These are phyloP conservation scores for Cheirogaleus major DNA, from an alignment of 2,797 vertebrate species.

Conservation along the genomic window DNA sequence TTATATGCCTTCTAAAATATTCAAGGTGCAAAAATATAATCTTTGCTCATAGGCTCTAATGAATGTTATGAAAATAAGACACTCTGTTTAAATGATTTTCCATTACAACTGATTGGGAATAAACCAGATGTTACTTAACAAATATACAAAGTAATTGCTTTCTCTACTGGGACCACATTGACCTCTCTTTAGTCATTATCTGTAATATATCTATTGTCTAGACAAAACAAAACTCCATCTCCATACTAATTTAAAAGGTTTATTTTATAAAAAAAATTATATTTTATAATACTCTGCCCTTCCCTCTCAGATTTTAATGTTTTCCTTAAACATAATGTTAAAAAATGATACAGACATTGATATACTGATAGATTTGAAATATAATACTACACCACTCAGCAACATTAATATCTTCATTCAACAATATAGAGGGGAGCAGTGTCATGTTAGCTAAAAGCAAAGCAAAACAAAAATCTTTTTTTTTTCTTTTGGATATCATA, in stretches of 20 bases:
- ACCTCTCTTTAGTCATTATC: not conserved
- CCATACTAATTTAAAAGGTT: not conserved
- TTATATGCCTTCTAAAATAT: conserved; percentile 3
- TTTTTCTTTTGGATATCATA: not conserved
- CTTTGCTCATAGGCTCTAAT: not conserved
- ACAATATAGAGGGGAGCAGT: not conserved
- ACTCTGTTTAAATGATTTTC: not conserved
- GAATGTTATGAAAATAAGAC: conserved; percentile 37
- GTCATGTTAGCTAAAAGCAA: not conserved
- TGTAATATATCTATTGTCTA: not conserved
- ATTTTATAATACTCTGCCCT: not conserved
- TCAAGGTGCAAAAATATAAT: not conserved
- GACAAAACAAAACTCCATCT: conserved; percentile 4
- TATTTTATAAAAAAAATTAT: not conserved
- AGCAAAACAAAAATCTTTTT: not conserved
- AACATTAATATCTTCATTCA: not conserved
- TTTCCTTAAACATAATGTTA: not conserved
- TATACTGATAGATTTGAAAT: not conserved
- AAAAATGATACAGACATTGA: not conserved
- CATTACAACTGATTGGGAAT: not conserved
- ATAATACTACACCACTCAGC: not conserved
- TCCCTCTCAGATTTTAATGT: not conserved
- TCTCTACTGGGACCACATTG: not conserved
- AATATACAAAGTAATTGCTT: not conserved
- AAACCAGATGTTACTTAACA: conserved; percentile 48